Evolutionary conservation across 2,113 vertebrate species (phyloP).

Genomic region (Coregonus clupeaformis): DNA sequence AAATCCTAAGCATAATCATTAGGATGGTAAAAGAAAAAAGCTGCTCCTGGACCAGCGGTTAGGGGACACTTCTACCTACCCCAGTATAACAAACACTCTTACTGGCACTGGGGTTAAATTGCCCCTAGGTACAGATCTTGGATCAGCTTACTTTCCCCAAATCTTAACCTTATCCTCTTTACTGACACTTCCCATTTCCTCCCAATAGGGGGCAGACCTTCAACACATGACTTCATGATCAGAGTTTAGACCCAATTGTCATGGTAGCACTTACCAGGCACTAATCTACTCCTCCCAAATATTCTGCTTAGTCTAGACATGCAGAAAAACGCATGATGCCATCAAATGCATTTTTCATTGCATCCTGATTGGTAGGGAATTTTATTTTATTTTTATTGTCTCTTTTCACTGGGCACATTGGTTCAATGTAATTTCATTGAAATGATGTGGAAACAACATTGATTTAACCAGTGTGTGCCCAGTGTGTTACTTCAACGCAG

Average conservation of each 20-base stretch:
- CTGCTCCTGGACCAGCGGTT: too few species aligned
- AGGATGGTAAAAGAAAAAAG: too few species aligned
- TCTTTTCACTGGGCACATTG: neutral
- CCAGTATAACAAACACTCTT: too few species aligned
- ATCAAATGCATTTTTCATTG: neutral
- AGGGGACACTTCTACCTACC: too few species aligned
- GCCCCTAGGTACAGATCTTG: too few species aligned
- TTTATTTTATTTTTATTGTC: neutral
- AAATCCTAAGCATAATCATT: too few species aligned
- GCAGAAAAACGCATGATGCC: slow-evolving; percentile 2
- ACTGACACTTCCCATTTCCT: slow-evolving; percentile 18
- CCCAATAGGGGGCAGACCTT: slow-evolving; percentile 60
- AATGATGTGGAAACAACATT: too few species aligned
- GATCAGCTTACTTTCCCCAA: too few species aligned
- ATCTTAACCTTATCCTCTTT: neutral
- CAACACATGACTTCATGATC: slow-evolving; percentile 10
- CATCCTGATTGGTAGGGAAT: neutral
- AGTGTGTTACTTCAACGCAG: neutral
- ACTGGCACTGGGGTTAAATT: neutral
- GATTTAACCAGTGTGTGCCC: too few species aligned
- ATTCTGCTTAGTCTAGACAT: slow-evolving; percentile 1
- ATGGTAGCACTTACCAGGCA: neutral
- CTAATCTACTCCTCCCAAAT: neutral
- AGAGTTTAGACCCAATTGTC: neutral
- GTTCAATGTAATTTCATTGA: too few species aligned